Percentiles rank a stretch among this genome's conserved stretches.
These are phyloP conservation scores for Cloeon dipterum DNA, from an alignment of 2,888 invertebrate species.

Conservation along the genomic window DNA sequence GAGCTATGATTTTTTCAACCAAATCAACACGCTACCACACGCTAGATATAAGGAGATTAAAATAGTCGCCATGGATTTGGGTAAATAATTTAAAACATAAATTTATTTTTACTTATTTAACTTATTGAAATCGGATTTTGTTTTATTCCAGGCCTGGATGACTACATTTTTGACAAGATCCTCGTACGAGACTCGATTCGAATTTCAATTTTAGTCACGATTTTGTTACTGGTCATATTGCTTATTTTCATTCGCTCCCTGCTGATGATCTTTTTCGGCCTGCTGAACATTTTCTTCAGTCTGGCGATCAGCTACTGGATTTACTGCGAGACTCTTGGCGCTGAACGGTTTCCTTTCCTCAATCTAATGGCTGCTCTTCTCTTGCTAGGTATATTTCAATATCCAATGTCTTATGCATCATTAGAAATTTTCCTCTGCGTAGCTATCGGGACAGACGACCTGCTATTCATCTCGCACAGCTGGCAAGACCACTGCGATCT, in stretches of 20 bases:
- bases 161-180: background rate
- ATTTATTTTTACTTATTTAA: background rate
- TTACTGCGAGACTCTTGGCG: background rate
- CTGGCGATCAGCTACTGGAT: background rate
- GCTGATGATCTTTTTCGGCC: background rate
- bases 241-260: background rate
- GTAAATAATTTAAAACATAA: background rate
- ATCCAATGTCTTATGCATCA: background rate
- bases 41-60: background rate
- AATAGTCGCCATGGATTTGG: background rate
- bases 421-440: background rate
- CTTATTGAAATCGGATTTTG: too few relatives aligned
- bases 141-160: background rate
- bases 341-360: background rate
- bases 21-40: background rate
- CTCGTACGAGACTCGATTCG: background rate
- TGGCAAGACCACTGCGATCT: background rate
- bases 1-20: background rate
- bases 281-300: background rate
- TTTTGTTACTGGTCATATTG: background rate
- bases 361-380: background rate
- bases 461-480: background rate
- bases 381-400: background rate
- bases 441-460: background rate
- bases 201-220: background rate